These are phyloP conservation scores for Ferdinandea cuprea DNA, from an alignment of 2,888 invertebrate genomes.

Conservation along the genomic window DNA sequence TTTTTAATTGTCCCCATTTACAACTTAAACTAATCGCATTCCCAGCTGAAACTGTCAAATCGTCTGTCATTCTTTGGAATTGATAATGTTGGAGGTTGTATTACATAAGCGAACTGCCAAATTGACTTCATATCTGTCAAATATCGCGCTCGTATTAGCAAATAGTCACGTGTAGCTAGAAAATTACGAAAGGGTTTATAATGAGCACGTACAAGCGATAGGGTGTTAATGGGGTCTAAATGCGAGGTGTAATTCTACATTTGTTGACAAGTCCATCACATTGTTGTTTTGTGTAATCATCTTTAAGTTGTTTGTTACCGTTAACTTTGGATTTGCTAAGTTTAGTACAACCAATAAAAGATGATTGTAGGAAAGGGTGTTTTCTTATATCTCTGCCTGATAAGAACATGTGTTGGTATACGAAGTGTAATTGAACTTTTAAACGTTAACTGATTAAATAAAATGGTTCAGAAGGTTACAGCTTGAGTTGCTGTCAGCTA, in stretches of 20 bases:
- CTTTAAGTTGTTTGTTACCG: neutral
- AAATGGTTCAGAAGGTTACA: neutral
- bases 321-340: neutral
- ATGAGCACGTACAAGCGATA: neutral
- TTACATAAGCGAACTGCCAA: neutral
- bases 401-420: neutral
- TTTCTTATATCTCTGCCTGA: neutral
- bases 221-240: neutral
- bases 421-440: neutral
- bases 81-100: neutral
- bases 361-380: neutral
- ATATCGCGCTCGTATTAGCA: too few species aligned
- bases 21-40: neutral
- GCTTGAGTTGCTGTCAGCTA: neutral
- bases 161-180: too few species aligned
- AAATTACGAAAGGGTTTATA: neutral
- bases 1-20: neutral
- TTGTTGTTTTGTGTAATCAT: neutral
- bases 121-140: neutral
- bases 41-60: neutral
- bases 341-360: neutral
- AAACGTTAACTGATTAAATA: neutral
- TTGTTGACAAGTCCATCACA: conserved; percentile 1
- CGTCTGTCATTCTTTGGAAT: too few species aligned
- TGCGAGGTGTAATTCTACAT: neutral